phyloP scores from a whole-genome alignment of 2,888 invertebrate species.

The Fabriciana adippe region DNA sequence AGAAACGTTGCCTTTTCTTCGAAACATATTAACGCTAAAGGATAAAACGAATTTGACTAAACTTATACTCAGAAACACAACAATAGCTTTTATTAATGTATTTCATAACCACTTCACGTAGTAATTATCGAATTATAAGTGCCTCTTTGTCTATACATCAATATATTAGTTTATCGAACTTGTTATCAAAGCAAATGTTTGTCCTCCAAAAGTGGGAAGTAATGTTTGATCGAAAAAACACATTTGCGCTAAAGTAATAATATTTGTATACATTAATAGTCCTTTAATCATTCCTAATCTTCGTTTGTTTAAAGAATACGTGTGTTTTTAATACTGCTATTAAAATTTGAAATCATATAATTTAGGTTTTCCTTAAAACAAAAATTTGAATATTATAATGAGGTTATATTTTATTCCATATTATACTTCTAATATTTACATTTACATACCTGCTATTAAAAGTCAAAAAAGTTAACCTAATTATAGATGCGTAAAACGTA shows the following conservation, averaged over 20 bases:
- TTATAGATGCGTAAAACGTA: slow-evolving; percentile 1
- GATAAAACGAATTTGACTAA: slow-evolving; percentile 6
- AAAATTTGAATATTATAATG: too few species aligned
- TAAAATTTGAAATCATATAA: background rate
- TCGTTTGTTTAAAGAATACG: background rate
- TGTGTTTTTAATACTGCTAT: background rate
- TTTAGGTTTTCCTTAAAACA: too few species aligned
- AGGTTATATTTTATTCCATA: too few species aligned
- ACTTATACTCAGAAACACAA: slow-evolving; percentile 1
- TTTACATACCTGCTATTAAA: background rate
- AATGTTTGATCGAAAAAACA: slow-evolving; percentile 27
- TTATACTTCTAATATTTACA: background rate
- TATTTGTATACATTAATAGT: slow-evolving; percentile 27
- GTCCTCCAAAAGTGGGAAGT: slow-evolving; percentile 25
- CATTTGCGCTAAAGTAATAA: slow-evolving; percentile 26
- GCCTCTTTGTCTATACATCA: background rate
- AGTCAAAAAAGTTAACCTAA: background rate
- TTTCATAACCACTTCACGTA: background rate
- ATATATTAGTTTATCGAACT: slow-evolving; percentile 5
- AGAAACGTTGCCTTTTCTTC: slow-evolving; percentile 24
- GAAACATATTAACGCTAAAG: slow-evolving; percentile 19
- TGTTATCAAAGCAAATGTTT: slow-evolving; percentile 23
- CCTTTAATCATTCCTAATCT: background rate
- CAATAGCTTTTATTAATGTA: slow-evolving; percentile 5
- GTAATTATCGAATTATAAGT: slow-evolving; percentile 4